Evolutionary conservation across 2,888 invertebrate genomes (phyloP).

Genomic region (Liposcelis brunnea): DNA sequence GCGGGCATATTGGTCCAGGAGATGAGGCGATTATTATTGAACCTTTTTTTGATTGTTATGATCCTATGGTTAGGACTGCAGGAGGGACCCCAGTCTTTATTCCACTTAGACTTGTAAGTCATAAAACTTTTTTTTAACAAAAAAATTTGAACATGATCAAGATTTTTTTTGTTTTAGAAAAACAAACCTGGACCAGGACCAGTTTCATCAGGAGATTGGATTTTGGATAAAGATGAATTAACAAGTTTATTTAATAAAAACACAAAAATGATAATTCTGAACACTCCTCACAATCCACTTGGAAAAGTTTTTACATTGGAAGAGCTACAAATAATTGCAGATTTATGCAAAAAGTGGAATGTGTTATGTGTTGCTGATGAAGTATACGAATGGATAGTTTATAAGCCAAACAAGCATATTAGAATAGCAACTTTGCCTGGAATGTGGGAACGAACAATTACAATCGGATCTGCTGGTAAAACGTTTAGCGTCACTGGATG

Average conservation of each 20-base stretch:
- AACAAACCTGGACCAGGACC: slow-evolving; percentile 32
- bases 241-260: slow-evolving; percentile 60
- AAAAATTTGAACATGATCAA: too few species aligned
- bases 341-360: slow-evolving; percentile 82
- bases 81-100: slow-evolving; percentile 78
- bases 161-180: slow-evolving; percentile 25
- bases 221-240: slow-evolving; percentile 66
- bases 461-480: slow-evolving; percentile 94
- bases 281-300: slow-evolving; percentile 94
- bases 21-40: slow-evolving; percentile 94
- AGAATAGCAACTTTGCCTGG: slow-evolving; percentile 84
- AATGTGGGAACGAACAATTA: slow-evolving; percentile 97
- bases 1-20: slow-evolving; percentile 71
- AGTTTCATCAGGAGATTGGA: slow-evolving; percentile 70
- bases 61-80: slow-evolving; percentile 78
- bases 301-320: slow-evolving; percentile 69
- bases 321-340: slow-evolving; percentile 62
- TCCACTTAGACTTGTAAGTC: slow-evolving; percentile 60
- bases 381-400: slow-evolving; percentile 96
- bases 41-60: slow-evolving; percentile 97
- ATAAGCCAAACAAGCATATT: slow-evolving; percentile 63
- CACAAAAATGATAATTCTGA: slow-evolving; percentile 90
- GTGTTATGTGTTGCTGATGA: slow-evolving; percentile 88
- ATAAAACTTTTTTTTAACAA: slow-evolving; percentile 18
- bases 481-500: slow-evolving; percentile 96